These are phyloP conservation scores for Numenius phaeopus DNA, from an alignment of 2,797 vertebrate species.

Conservation along the genomic window DNA sequence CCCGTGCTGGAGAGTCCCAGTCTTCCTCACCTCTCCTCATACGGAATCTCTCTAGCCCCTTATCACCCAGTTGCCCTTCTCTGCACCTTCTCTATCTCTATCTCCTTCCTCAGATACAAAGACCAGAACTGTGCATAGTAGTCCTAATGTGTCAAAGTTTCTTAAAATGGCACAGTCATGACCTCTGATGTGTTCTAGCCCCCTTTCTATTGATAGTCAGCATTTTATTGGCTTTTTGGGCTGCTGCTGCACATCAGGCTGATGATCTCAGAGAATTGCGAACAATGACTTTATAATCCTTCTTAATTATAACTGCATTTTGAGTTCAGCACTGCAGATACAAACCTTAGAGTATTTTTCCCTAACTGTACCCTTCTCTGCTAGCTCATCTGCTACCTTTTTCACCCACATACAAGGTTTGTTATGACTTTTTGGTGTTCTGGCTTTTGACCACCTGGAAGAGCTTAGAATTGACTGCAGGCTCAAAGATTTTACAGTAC, in stretches of 20 bases:
- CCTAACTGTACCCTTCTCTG: background rate
- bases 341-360: background rate
- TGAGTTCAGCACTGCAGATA: background rate
- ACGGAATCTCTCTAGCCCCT: background rate
- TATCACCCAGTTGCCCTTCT: background rate
- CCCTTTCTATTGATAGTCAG: background rate
- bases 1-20: background rate
- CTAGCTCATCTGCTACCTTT: background rate
- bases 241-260: background rate
- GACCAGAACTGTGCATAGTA: background rate
- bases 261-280: background rate
- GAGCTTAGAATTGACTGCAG: background rate
- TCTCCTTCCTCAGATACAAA: background rate
- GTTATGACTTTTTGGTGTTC: background rate
- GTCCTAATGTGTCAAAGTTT: background rate
- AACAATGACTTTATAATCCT: fast-evolving
- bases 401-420: background rate
- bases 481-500: background rate
- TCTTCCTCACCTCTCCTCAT: background rate
- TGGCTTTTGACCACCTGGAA: background rate
- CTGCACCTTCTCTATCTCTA: background rate
- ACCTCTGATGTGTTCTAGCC: background rate
- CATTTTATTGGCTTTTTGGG: background rate
- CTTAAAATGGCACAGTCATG: background rate
- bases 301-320: background rate